Evolutionary conservation across 2,797 vertebrate species (phyloP).

Genomic region (Channallabes apus): DNA sequence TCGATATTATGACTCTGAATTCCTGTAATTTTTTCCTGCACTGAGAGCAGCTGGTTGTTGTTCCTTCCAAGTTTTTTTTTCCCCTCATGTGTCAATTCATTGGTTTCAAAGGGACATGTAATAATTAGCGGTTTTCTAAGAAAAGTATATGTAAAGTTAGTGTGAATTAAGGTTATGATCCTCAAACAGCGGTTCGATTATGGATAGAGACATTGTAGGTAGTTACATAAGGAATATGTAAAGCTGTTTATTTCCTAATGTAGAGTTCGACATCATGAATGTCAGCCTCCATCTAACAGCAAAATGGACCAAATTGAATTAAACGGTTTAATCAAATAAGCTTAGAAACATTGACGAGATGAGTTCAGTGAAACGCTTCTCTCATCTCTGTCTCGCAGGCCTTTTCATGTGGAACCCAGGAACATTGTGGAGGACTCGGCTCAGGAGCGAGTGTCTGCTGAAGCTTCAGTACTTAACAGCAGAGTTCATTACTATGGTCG

Average conservation of each 20-base stretch:
- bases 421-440: slow-evolving; percentile 78
- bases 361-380: not conserved
- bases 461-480: slow-evolving; percentile 91
- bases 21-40: slow-evolving; percentile 7
- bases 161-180: not conserved
- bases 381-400: slow-evolving; percentile 68
- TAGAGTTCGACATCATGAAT: not conserved
- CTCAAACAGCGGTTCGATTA: not conserved
- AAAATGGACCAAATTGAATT: not conserved
- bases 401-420: slow-evolving; percentile 89
- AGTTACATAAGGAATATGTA: not conserved
- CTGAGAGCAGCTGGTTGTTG: slow-evolving; percentile 1
- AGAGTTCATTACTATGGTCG: slow-evolving; percentile 91
- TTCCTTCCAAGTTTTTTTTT: not conserved
- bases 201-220: not conserved
- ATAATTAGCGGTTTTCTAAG: too few relatives aligned
- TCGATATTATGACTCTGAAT: not conserved
- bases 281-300: not conserved
- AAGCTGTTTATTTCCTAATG: not conserved
- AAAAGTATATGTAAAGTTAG: not conserved
- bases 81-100: not conserved
- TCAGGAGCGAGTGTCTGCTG: slow-evolving; percentile 81
- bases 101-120: not conserved
- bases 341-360: not conserved
- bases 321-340: not conserved